Base-by-base conservation (phyloP, 2,797 vertebrate species). In the Octomys mimax region DNA sequence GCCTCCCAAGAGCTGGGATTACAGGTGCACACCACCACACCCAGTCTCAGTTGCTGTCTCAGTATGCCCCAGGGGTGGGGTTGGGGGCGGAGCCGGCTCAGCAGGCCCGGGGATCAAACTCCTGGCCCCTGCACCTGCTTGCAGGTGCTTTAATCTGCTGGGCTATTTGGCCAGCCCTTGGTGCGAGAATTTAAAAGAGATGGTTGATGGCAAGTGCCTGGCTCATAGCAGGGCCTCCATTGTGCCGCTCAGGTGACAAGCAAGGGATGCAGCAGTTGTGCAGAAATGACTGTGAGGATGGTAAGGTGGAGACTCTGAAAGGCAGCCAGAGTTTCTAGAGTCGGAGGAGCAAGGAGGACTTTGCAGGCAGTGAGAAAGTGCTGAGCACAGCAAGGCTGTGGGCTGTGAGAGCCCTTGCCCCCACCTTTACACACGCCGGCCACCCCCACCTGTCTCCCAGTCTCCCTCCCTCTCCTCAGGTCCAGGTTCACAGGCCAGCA, bases 181-280 rank as follows among this genome's bases (percentile, higher is more conserved):
- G 46, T 0, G 5, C 42, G 36, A 79, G 57, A 85, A 59, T 62
- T 89, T 21, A n/a, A 39, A 61, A 64, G 26, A 31, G n/a, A 24
- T 0, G 0, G n/a, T 42, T 31, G 61, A 1, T 18, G 68, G 19
- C 57, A 70, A 90, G 61, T 52, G 36, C 16, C 24, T 31, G 64
- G 24, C 19, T 36, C 31, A 0, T 0, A 19, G 42, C 12, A 36
- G 73, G 66, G 31, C 31, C 70, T 39, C 19, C 22, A 36, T 22
- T 33, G 64, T 26, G 64, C 49, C 22, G 1, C 28, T 39, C 36
- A 0, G 5, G 80, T 16, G 26, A 28, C 2, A 6, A 28, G 46
- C 39, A n/a, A 7, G 0, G 5, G 13, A 33, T 0, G 0, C 21
- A 22, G 10, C 0, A 16, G 75, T 26, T 1, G 0, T 36, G 42